Percentiles rank a stretch among this genome's conserved stretches.
Conservation (phyloP, 2,888 invertebrate species). For the Polyommatus icarus region DNA sequence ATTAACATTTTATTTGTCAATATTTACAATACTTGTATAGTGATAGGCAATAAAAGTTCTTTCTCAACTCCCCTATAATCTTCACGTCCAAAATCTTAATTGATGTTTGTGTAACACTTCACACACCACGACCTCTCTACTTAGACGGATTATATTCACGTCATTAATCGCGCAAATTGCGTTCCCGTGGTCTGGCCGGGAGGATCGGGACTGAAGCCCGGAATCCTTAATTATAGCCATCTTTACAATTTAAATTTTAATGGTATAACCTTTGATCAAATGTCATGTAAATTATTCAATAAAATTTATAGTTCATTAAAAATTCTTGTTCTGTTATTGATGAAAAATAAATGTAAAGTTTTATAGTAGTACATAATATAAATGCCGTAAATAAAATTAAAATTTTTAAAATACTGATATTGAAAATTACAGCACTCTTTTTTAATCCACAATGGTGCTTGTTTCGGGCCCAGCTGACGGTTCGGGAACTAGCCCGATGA, state of each 20-base stretch:
- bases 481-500: too few relatives aligned
- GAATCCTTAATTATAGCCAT: slow-evolving; percentile 73
- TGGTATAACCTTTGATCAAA: slow-evolving; percentile 36
- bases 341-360: not conserved
- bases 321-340: not conserved
- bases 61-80: not conserved
- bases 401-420: too few relatives aligned
- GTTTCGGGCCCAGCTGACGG: too few relatives aligned
- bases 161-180: slow-evolving; percentile 77
- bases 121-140: slow-evolving; percentile 51
- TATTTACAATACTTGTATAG: not conserved
- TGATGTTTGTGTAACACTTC: slow-evolving; percentile 39
- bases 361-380: not conserved
- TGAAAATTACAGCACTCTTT: too few relatives aligned
- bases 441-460: too few relatives aligned
- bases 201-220: slow-evolving; percentile 48
- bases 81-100: slow-evolving; percentile 11
- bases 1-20: not conserved
- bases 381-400: not conserved
- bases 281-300: slow-evolving; percentile 32
- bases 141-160: slow-evolving; percentile 75
- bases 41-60: not conserved
- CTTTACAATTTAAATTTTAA: slow-evolving; percentile 65
- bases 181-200: slow-evolving; percentile 55
- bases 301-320: not conserved